Evolutionary conservation across 2,888 invertebrate species (phyloP), one percentile per base, ranked within the genome.

Genomic region (Pegoplata infirma): DNA sequence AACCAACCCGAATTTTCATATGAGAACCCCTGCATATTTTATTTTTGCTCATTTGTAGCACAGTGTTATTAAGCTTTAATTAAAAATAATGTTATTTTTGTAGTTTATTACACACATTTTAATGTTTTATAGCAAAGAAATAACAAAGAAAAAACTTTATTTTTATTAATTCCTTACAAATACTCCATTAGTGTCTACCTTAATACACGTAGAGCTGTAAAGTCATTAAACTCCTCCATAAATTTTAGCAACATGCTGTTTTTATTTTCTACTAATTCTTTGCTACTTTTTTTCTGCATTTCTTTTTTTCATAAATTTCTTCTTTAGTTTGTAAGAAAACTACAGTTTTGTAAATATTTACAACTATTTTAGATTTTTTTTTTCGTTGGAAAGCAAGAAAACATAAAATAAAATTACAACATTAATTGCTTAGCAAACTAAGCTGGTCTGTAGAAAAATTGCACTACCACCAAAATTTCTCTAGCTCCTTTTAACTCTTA

Each of bases 241-340:
- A 79, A 79, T 79, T 75, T 56, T n/a, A 46, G 40, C 56, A 79
- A 79, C 79, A 75, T 79, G 71, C 72, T 75, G 79, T 79, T 75
- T 75, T 75, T 71, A 79, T 75, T 66, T 71, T 61, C 61, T 66
- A 63, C 44, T 23, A 69, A 56, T 68, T 23, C n/a, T n/a, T n/a
- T n/a, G n/a, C 32, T 44, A 32, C 46, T 17, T 51, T 51, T 51
- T 23, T 14, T 25, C 3, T 4, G 8, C 25, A n/a, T n/a, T n/a
- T 23, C n/a, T 7, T 23, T 21, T 3, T 51, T n/a, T n/a, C n/a
- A n/a, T 23, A n/a, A 14, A 5, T 7, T 7, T 7, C n/a, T 51
- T n/a, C n/a, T n/a, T n/a, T n/a, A n/a, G n/a, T n/a, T n/a, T n/a
- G n/a, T n/a, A 23, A 14, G 51, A 8, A 21, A 49, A 23, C 6